Base-by-base conservation (phyloP, 2,888 invertebrate species). In the Lamellibrachia columna region DNA sequence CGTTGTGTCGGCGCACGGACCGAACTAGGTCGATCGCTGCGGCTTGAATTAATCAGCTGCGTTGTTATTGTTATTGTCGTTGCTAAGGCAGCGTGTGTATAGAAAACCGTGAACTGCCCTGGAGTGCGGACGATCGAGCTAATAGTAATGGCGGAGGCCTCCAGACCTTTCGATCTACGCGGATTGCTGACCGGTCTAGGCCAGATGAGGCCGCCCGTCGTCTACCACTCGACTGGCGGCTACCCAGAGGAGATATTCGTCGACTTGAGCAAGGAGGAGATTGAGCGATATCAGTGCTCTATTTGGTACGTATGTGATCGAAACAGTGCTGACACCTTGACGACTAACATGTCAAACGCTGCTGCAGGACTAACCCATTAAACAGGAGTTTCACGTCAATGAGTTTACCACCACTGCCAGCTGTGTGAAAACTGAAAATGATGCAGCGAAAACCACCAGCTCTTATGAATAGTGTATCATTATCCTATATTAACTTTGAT, bases 241-340 rank as follows among this genome's bases (percentile, higher is more conserved):
- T 91, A n/a, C 53, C 75, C 60, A 92, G 92, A 91, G 40, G 92
- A 92, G 15, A 58, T 92, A n/a, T 92, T 92, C 92, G 28, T 53
- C 75, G 92, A 75, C 15, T 15, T 92, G 4, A 52, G 60, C 90
- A 52, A 58, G 40, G 92, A 92, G 40, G 92, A 92, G 75, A 22
- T 75, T 75, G 75, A 75, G 75, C 15, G 22, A 75, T 94, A 94
- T 90, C 95, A 95, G 91, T 95, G 95, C 91, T 94, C 94, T 58
- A 95, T 95, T 91, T 95, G 95, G 95, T 95, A 93, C 90, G 94
- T 92, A 93, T 91, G 94, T 92, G 53, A 7, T n/a, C 75, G 22
- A 75, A 75, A 11, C 75, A 6, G 75, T 22, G 75, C 75, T 22
- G 4, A 22, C 22, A 75, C 11, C 60, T 60, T 22, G 22, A 22